phyloP scores from a whole-genome alignment of 2,113 vertebrate species.

The Cnemophilus loriae region DNA sequence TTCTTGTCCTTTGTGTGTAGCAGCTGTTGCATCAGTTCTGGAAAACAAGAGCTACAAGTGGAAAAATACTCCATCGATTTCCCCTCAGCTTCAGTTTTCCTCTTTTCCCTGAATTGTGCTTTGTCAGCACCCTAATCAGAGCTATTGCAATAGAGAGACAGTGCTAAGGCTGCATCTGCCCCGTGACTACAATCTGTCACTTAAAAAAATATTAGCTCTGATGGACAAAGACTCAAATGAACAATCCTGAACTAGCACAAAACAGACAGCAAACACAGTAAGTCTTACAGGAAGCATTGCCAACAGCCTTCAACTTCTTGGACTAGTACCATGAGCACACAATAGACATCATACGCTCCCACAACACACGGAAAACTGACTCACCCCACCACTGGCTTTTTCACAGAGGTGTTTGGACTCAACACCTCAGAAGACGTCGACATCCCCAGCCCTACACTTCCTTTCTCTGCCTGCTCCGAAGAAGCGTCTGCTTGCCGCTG shows the following conservation, averaged over 20 bases:
- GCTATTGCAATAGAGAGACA: not conserved
- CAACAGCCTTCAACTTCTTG: not conserved
- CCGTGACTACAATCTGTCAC: not conserved
- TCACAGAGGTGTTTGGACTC: slow-evolving; percentile 35
- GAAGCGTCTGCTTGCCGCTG: slow-evolving; percentile 7
- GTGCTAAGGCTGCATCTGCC: not conserved
- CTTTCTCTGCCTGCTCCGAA: slow-evolving; percentile 51
- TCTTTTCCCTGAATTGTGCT: not conserved
- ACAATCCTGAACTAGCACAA: not conserved
- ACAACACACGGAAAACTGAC: not conserved
- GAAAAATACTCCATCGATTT: not conserved
- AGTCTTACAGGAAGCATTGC: not conserved
- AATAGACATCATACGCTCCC: not conserved
- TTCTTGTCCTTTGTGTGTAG: slow-evolving; percentile 67
- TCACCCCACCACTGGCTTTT: slow-evolving; percentile 67
- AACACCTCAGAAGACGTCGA: not conserved
- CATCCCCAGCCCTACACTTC: slow-evolving; percentile 26
- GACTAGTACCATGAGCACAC: not conserved
- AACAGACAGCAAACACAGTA: not conserved
- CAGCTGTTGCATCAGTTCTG: slow-evolving; percentile 60
- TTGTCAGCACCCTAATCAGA: not conserved
- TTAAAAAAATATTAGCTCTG: not conserved
- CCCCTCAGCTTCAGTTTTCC: not conserved
- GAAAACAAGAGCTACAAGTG: slow-evolving; percentile 4
- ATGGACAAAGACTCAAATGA: not conserved